Evolutionary conservation across 2,888 invertebrate species (phyloP), one percentile per base, ranked within the genome.

Genomic region (Lycocerus yunnanus): DNA sequence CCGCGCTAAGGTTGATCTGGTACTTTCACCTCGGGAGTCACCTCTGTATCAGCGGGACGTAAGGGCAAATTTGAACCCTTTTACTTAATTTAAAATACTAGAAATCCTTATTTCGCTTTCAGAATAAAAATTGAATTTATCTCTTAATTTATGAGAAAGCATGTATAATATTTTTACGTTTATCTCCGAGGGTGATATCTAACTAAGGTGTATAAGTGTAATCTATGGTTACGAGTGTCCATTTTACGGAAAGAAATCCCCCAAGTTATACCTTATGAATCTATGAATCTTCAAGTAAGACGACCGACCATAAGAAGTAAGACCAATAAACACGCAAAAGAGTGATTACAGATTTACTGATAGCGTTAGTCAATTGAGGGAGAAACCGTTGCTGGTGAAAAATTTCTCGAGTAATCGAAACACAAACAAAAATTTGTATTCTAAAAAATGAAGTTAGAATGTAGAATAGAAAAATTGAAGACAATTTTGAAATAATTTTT

Each of bases 311-410:
- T 71, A 63, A 43, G 24, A 71, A 59, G 27, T 43, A 71, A 71
- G 66, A 15, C 63, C 63, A 13, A 70, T 61, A 24, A 61, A 74
- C 74, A 74, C 74, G 74, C 74, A 74, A 74, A 63, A 16, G 67
- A 21, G 74, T 74, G 58, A 74, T 74, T 74, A 74, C 13, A 74
- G 74, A 74, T 74, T 20, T 20, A 63, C 20, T n/a, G 61, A 63
- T 63, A 63, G 15, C 61, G 20, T 18, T 63, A 20, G 16, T 63
- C n/a, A 63, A 63, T 63, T 63, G 16, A 63, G 43, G 43, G 43
- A 43, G n/a, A 43, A 43, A 43, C 6, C 43, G n/a, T n/a, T 6
- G n/a, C 43, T 43, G n/a, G 13, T 43, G 43, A 43, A n/a, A 43
- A 43, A 43, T 43, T 43, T 43, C 43, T 43, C 43, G n/a, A 43